Evolutionary conservation across 2,113 vertebrate species (phyloP).

Genomic region (Odocoileus virginianus): DNA sequence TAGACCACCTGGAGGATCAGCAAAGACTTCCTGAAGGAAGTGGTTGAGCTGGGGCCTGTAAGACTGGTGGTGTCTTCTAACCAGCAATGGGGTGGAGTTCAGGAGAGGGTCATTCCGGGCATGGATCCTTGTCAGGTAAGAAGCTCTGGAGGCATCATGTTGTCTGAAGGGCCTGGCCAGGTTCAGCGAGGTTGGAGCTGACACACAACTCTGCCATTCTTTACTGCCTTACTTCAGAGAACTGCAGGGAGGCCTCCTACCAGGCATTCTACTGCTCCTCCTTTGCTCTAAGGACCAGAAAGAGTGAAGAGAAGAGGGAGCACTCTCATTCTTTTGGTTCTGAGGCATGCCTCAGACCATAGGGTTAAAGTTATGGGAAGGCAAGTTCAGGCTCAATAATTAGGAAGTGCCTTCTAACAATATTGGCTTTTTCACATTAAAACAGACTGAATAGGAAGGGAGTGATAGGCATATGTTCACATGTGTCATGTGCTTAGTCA

Average conservation of each 20-base stretch:
- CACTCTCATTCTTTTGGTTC: not conserved
- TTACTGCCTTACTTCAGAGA: not conserved
- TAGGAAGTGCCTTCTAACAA: not conserved
- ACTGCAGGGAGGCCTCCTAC: not conserved
- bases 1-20: not conserved
- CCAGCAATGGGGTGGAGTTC: not conserved
- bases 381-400: not conserved
- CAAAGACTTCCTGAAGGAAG: not conserved
- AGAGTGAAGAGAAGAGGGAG: not conserved
- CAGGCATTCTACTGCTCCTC: not conserved
- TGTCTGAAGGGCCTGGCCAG: not conserved
- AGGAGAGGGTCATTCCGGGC: not conserved
- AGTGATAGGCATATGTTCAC: not conserved
- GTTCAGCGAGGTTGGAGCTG: not conserved
- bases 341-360: not conserved
- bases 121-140: not conserved
- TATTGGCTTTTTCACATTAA: not conserved
- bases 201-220: not conserved
- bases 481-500: accelerated
- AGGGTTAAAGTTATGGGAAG: not conserved
- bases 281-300: not conserved
- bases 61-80: not conserved
- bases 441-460: not conserved
- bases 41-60: not conserved
- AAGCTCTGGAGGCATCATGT: not conserved